Conservation (phyloP, 2,113 vertebrate species). For the Siniperca chuatsi region DNA sequence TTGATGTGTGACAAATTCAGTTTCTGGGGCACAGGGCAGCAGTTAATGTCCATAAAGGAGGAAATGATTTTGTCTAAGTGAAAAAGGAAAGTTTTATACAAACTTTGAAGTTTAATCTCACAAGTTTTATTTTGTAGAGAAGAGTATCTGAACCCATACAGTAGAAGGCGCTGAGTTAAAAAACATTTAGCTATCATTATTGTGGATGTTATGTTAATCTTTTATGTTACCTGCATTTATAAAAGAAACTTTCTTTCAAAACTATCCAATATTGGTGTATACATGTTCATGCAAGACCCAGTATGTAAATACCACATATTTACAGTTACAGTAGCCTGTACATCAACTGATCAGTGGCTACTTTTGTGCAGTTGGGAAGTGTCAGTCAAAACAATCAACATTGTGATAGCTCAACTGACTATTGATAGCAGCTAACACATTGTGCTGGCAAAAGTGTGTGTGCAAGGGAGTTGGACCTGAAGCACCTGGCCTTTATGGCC, state of each 20-base stretch:
- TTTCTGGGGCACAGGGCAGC: slow-evolving; percentile 37
- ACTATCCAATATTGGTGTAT: too few species aligned
- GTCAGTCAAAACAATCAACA: too few species aligned
- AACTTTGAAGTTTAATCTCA: slow-evolving; percentile 25
- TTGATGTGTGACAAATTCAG: slow-evolving; percentile 29
- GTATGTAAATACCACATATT: too few species aligned
- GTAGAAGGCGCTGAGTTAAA: neutral
- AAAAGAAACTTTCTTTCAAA: neutral
- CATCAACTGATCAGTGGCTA: too few species aligned
- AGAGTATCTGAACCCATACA: neutral
- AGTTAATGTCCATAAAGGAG: slow-evolving; percentile 20
- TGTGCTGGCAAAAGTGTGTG: too few species aligned
- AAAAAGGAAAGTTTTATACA: slow-evolving; percentile 12
- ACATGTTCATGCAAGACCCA: too few species aligned
- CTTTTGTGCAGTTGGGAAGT: too few species aligned
- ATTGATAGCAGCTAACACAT: too few species aligned
- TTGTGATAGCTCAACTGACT: too few species aligned
- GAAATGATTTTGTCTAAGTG: slow-evolving; percentile 23
- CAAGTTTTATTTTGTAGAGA: slow-evolving; percentile 8
- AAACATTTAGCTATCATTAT: neutral
- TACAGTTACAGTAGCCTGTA: too few species aligned
- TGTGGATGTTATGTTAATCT: neutral
- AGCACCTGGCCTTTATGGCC: too few species aligned
- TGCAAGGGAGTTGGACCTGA: too few species aligned
- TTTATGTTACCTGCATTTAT: neutral